Conservation (phyloP, 2,888 invertebrate species). For the Myathropa florea region DNA sequence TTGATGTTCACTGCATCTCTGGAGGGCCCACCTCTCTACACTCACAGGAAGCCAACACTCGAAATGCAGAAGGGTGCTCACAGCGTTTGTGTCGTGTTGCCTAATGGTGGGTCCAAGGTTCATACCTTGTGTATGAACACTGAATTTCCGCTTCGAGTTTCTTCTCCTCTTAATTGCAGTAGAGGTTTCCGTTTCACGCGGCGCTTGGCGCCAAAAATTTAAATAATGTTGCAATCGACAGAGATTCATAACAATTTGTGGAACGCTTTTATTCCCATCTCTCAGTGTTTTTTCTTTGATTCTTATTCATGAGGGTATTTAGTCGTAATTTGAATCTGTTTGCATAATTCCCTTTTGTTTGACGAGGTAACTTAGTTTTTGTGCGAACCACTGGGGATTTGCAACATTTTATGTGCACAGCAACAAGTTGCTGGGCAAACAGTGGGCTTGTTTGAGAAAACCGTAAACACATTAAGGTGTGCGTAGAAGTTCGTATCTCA, state of each 20-base stretch:
- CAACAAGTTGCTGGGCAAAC: conserved; percentile 59
- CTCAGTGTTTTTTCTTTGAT: not conserved
- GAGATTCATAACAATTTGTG: conserved; percentile 23
- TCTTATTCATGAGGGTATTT: conserved; percentile 2
- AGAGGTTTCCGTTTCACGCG: not conserved
- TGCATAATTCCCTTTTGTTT: conserved; percentile 57
- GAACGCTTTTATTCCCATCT: conserved; percentile 28
- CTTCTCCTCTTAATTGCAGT: conserved; percentile 27
- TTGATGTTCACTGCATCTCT: not conserved
- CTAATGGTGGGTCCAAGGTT: conserved; percentile 36
- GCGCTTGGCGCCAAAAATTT: conserved; percentile 24
- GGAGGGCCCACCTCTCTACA: not conserved
- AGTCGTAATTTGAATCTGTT: conserved; percentile 26
- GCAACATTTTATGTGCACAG: conserved; percentile 57
- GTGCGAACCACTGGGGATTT: conserved; percentile 36
- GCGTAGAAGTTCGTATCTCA: not conserved
- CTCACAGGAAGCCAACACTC: conserved; percentile 31
- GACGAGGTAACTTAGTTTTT: conserved; percentile 18
- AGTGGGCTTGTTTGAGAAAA: not conserved
- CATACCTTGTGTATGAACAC: conserved; percentile 33
- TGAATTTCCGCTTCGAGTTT: conserved; percentile 37
- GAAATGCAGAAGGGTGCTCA: conserved; percentile 11
- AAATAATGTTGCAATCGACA: conserved; percentile 29
- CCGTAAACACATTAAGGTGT: not conserved
- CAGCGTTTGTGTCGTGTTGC: conserved; percentile 27